Evolutionary conservation across 2,797 vertebrate genomes (phyloP), one percentile per base, ranked within the genome.

Genomic region (Hemitrygon akajei): DNA sequence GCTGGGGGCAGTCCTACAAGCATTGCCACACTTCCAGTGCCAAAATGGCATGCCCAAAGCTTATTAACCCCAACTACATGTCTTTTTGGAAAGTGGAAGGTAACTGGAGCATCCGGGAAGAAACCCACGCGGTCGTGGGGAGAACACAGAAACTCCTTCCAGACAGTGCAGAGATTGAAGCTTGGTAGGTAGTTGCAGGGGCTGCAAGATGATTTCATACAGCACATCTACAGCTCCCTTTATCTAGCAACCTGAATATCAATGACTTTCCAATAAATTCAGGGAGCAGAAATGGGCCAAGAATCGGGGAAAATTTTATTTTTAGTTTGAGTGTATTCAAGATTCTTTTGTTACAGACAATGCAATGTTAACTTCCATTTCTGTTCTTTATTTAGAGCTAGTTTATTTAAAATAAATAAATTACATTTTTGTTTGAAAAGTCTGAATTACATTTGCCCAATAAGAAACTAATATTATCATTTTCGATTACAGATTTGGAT

Each of bases 401-500:
- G 22, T 22, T 75, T 27, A 75, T 22, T 69, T 20, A 37, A 40
- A 80, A 80, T 20, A 22, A 80, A 40, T 7, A 30, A 60, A 16
- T 30, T 14, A 66, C 60, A 37, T 69, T 63, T 69, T 89, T n/a
- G n/a, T 37, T 25, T 75, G 71, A 7, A 89, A 89, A 20, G 18
- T 20, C 16, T 0, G 16, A 9, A n/a, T 66, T 89, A 66, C 7
- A 22, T 89, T 37, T 22, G 16, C n/a, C n/a, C 37, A 20, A 12
- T 37, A 18, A n/a, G 7, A 89, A 89, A 89, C 27, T 10, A 22
- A 91, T 47, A 93, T 93, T 76, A 37, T 76, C 47, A n/a, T 3
- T 12, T 27, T 66, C 25, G 76, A 75, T 94, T 79, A 11, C 84
- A 95, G 94, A 94, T 18, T 94, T 95, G 91, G 95, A 95, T 95